A percentile compares a stretch with the other conserved stretches of the same genome.
These are phyloP conservation scores for Oegoconia quadripuncta DNA, from an alignment of 2,888 invertebrate genomes.

Conservation along the genomic window DNA sequence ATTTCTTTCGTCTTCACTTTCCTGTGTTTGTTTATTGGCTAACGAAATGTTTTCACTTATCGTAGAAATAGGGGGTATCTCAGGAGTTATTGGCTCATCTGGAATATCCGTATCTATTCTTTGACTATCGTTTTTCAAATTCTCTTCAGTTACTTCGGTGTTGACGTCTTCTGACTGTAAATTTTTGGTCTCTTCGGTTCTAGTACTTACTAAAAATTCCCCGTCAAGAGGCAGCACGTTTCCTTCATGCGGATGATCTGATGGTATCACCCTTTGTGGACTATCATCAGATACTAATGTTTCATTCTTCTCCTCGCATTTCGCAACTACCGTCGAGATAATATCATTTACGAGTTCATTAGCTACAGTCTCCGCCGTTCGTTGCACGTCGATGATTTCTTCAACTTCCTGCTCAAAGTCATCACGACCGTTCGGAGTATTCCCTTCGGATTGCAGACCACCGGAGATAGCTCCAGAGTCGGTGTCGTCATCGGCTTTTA, in stretches of 20 bases:
- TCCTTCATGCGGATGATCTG: conserved; percentile 62
- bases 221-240: conserved; percentile 68
- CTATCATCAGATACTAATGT: conserved; percentile 27
- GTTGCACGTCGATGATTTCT: conserved; percentile 56
- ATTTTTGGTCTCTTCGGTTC: conserved; percentile 34
- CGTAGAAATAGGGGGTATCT: conserved; percentile 85
- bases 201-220: conserved; percentile 60
- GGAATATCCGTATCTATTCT: conserved; percentile 41
- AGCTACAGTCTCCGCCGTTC: conserved; percentile 53
- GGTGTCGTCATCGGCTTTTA: conserved; percentile 67
- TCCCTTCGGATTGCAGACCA: conserved; percentile 65
- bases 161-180: conserved; percentile 22
- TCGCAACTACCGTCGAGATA: conserved; percentile 45
- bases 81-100: conserved; percentile 65
- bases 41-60: conserved; percentile 84
- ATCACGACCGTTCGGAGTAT: conserved; percentile 68
- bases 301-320: conserved; percentile 35
- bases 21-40: conserved; percentile 59
- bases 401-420: conserved; percentile 68
- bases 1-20: conserved; percentile 50
- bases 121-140: conserved; percentile 57
- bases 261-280: conserved; percentile 52
- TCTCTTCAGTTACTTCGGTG: conserved; percentile 45
- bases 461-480: conserved; percentile 73
- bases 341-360: conserved; percentile 59